Evolutionary conservation across 37 sponge, comb jelly and placozoan genomes (phyloP).

Genomic region (Tethya wilhelma): DNA sequence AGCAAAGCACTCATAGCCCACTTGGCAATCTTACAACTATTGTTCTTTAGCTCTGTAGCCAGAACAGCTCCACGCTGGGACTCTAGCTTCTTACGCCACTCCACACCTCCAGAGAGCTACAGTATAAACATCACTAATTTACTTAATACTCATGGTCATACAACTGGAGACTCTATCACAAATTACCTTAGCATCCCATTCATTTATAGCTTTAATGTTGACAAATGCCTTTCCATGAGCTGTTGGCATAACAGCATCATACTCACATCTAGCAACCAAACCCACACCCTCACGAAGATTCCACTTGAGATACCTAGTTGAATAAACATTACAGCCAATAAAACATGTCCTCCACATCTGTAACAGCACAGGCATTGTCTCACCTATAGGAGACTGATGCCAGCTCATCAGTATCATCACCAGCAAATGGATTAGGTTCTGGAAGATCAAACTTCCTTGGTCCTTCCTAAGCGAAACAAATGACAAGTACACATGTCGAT

Average conservation of each 20-base stretch:
- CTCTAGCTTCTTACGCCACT: conserved; percentile 97
- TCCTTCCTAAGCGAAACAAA: conserved; percentile 23
- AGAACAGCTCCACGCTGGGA: conserved; percentile 95
- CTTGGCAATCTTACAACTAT: conserved; percentile 95
- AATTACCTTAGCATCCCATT: conserved; percentile 88
- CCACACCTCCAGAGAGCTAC: conserved; percentile 66
- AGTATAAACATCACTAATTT: background rate
- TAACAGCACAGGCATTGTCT: conserved; percentile 1
- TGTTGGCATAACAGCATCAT: conserved; percentile 82
- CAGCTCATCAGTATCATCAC: conserved; percentile 70
- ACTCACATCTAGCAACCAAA: conserved; percentile 84
- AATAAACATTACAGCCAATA: background rate
- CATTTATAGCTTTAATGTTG: conserved; percentile 90
- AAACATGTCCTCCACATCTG: background rate
- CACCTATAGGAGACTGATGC: conserved; percentile 95
- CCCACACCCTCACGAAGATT: conserved; percentile 58
- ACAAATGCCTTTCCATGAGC: conserved; percentile 55
- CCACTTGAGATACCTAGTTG: conserved; percentile 87
- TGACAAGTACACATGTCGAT: too few relatives aligned
- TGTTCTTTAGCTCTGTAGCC: conserved; percentile 99
- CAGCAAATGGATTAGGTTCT: conserved; percentile 87
- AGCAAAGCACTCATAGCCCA: conserved; percentile 90
- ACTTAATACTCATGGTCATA: background rate
- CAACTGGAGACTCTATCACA: background rate
- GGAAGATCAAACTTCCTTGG: conserved; percentile 13